Percentiles rank a stretch among this genome's conserved stretches.
These are phyloP conservation scores for Thera britannica DNA, from an alignment of 2,888 invertebrate species.

Conservation along the genomic window DNA sequence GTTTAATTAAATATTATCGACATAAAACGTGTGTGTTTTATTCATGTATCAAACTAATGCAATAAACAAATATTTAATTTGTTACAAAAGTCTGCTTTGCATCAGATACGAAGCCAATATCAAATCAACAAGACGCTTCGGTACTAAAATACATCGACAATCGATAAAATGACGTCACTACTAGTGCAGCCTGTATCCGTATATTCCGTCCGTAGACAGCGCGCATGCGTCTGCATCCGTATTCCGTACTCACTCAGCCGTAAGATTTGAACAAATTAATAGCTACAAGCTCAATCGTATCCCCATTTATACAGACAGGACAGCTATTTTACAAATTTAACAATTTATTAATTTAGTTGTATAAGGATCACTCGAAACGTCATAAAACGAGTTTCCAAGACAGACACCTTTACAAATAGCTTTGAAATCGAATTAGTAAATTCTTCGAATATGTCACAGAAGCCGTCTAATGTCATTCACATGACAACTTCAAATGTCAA, in stretches of 20 bases:
- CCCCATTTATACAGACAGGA: constrained; percentile 9
- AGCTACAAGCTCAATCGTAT: constrained; percentile 23
- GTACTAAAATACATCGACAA: constrained; percentile 3
- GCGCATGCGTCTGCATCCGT: constrained; percentile 25
- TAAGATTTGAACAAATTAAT: constrained; percentile 35
- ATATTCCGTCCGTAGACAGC: not conserved
- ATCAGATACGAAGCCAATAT: not conserved
- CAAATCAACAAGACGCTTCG: not conserved
- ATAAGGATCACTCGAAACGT: no score
- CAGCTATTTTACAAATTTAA: constrained; percentile 6
- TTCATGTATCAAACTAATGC: no score
- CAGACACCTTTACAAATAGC: constrained; percentile 4
- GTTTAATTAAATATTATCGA: no score
- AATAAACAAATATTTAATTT: no score
- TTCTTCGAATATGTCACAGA: constrained; percentile 7
- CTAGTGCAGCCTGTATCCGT: constrained; percentile 14
- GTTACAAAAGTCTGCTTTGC: no score
- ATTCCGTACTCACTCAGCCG: constrained; percentile 11
- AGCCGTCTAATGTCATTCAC: constrained; percentile 21
- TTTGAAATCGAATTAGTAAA: constrained; percentile 17
- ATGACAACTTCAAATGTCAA: constrained; percentile 25
- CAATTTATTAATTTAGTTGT: no score
- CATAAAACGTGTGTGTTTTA: no score
- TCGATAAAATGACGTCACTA: constrained; percentile 11
- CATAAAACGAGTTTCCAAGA: no score